phyloP scores from a whole-genome alignment of 2,113 vertebrate genomes.

The Hydrolagus affinis region DNA sequence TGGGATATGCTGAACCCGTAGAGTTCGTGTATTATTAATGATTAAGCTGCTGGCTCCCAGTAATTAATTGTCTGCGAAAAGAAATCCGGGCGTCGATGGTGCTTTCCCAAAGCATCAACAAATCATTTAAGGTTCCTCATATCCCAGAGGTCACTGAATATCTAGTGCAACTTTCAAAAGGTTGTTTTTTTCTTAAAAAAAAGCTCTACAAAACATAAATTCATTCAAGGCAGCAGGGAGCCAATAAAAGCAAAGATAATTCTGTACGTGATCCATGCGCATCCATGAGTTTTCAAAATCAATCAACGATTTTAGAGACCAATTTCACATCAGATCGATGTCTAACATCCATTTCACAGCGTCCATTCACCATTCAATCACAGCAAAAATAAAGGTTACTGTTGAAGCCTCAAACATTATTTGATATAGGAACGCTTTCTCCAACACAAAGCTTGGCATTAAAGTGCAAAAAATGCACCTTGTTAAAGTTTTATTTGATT shows the following conservation, averaged over 20 bases:
- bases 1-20: background rate
- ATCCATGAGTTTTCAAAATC: background rate
- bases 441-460: too few relatives aligned
- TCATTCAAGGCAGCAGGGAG: conserved; percentile 2
- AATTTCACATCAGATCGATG: too few relatives aligned
- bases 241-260: background rate
- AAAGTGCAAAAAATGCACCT: too few relatives aligned
- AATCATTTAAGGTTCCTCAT: conserved; percentile 3
- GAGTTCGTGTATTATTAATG: conserved; percentile 28
- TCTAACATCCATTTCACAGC: too few relatives aligned
- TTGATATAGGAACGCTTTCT: too few relatives aligned
- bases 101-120: conserved; percentile 16
- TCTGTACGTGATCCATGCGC: background rate
- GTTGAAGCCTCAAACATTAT: too few relatives aligned
- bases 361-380: too few relatives aligned
- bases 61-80: conserved; percentile 7
- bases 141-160: background rate
- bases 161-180: background rate
- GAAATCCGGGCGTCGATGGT: background rate
- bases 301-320: background rate
- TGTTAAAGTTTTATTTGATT: too few relatives aligned
- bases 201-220: background rate
- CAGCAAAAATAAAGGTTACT: too few relatives aligned
- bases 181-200: too few relatives aligned
- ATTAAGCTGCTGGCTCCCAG: background rate